These are phyloP conservation scores for Theonella swinhoei DNA, from an alignment of 37 sponge, comb jelly and placozoan genomes.

Conservation along the genomic window DNA sequence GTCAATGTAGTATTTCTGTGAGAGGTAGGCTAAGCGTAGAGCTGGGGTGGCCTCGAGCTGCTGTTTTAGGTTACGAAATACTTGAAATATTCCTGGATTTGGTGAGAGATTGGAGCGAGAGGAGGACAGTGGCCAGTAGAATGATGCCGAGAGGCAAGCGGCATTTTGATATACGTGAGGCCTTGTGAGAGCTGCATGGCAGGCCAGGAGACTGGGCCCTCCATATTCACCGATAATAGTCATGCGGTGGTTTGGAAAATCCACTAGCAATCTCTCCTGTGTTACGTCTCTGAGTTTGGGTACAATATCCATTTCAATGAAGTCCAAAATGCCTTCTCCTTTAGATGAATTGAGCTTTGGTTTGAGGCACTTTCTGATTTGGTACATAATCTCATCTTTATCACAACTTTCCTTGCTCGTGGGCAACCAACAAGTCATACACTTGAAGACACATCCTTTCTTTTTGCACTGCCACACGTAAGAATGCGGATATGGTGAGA, in stretches of 20 bases:
- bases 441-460: not conserved
- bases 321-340: slow-evolving; percentile 40
- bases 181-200: slow-evolving; percentile 67
- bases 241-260: slow-evolving; percentile 53
- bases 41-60: not conserved
- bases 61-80: not conserved
- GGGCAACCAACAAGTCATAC: slow-evolving; percentile 54
- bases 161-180: slow-evolving; percentile 53
- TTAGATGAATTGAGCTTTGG: not conserved
- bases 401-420: slow-evolving; percentile 29
- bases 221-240: slow-evolving; percentile 60
- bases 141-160: slow-evolving; percentile 72
- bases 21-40: not conserved
- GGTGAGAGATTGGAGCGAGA: not conserved
- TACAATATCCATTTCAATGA: slow-evolving; percentile 36
- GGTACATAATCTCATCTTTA: slow-evolving; percentile 27
- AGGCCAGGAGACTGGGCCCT: slow-evolving; percentile 58
- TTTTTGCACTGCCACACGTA: slow-evolving; percentile 29
- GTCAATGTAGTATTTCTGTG: slow-evolving; percentile 80
- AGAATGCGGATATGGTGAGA: slow-evolving; percentile 20
- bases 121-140: slow-evolving; percentile 49
- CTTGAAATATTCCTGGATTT: not conserved
- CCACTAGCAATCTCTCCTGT: slow-evolving; percentile 26
- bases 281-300: slow-evolving; percentile 20
- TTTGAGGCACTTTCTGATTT: slow-evolving; percentile 11